Percentiles rank a stretch among this genome's conserved stretches.
These are phyloP conservation scores for Sphaerophoria taeniata DNA, from an alignment of 2,888 invertebrate genomes.

Conservation along the genomic window DNA sequence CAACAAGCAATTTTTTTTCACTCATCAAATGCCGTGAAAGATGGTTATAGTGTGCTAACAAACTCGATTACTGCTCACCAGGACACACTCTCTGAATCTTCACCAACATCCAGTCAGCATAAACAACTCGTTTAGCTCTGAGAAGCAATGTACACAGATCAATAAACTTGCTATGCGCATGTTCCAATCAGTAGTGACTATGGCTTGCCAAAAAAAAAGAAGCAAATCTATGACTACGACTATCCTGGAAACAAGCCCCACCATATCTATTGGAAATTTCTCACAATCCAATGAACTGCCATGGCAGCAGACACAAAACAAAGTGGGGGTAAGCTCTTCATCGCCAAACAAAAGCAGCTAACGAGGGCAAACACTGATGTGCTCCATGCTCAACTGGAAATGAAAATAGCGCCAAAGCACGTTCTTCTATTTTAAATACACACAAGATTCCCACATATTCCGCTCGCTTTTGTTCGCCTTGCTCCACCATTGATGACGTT, in stretches of 20 bases:
- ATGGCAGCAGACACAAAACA: neutral
- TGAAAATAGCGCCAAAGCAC: slow-evolving; percentile 56
- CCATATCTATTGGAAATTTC: slow-evolving; percentile 53
- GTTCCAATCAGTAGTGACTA: slow-evolving; percentile 23
- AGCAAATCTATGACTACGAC: slow-evolving; percentile 31
- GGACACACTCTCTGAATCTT: slow-evolving; percentile 41
- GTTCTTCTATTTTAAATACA: slow-evolving; percentile 23
- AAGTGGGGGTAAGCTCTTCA: neutral
- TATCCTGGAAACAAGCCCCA: slow-evolving; percentile 52
- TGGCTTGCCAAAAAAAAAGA: slow-evolving; percentile 9
- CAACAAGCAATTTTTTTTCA: slow-evolving; percentile 8
- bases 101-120: slow-evolving; percentile 17
- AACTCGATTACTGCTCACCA: slow-evolving; percentile 24
- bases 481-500: slow-evolving; percentile 70
- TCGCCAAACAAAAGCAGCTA: slow-evolving; percentile 24
- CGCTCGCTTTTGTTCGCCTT: slow-evolving; percentile 2
- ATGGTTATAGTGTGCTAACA: slow-evolving; percentile 33
- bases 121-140: neutral
- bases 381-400: slow-evolving; percentile 36
- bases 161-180: slow-evolving; percentile 61
- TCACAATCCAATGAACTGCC: neutral
- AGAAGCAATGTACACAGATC: slow-evolving; percentile 63
- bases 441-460: neutral
- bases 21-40: neutral
- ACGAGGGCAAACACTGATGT: slow-evolving; percentile 54